These are phyloP conservation scores for Rynchops niger DNA, from an alignment of 2,113 vertebrate genomes.

Conservation along the genomic window DNA sequence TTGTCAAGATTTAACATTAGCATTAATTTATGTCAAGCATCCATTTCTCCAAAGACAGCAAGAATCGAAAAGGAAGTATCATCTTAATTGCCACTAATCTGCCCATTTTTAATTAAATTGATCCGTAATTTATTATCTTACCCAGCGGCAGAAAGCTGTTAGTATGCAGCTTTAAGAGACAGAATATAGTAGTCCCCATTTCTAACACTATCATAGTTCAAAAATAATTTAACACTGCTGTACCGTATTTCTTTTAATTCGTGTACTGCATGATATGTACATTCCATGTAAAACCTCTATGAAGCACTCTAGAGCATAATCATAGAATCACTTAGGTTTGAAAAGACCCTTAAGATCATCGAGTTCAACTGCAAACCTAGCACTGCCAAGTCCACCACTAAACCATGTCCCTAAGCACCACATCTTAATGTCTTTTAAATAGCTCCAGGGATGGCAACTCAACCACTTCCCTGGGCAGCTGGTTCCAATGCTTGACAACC, in stretches of 20 bases:
- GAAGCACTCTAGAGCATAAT: not conserved
- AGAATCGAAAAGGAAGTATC: conserved; percentile 64
- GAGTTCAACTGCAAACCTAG: not conserved
- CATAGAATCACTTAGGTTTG: not conserved
- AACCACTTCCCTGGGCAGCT: not conserved
- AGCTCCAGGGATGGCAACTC: not conserved
- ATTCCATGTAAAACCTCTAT: not conserved
- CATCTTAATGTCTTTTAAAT: not conserved
- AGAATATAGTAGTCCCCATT: not conserved
- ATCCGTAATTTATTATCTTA: conserved; percentile 72
- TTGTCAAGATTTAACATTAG: conserved; percentile 76
- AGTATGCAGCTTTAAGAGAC: conserved; percentile 19
- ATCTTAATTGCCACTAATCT: conserved; percentile 76
- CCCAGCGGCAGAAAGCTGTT: conserved; percentile 34
- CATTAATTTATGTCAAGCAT: conserved; percentile 76
- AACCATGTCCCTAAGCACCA: not conserved
- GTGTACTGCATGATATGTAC: not conserved
- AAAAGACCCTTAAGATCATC: not conserved
- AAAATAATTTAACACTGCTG: not conserved
- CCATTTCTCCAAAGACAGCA: conserved; percentile 71
- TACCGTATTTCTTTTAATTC: not conserved
- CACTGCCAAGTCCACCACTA: not conserved
- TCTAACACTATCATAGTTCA: not conserved
- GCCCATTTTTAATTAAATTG: conserved; percentile 73
- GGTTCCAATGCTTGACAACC: not conserved